Evolutionary conservation across 2,113 vertebrate genomes (phyloP).

Genomic region (Seriola quinqueradiata): DNA sequence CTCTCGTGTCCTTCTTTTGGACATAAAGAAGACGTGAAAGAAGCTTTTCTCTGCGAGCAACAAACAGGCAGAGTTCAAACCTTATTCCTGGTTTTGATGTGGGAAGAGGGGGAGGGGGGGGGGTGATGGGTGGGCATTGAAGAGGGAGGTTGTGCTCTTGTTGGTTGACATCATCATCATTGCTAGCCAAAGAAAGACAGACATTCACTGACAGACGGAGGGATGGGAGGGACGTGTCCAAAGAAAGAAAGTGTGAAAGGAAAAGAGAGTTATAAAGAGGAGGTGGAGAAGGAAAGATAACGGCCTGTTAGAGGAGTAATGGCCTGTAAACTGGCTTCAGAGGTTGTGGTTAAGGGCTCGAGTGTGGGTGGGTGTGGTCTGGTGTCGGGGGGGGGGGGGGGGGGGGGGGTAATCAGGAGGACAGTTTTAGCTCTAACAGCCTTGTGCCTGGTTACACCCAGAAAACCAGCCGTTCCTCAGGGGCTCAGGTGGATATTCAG

Average conservation of each 20-base stretch:
- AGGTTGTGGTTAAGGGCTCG: constrained; percentile 6
- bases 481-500: neutral
- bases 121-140: neutral
- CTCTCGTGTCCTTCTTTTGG: constrained; percentile 18
- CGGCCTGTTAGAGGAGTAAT: constrained; percentile 15
- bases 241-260: neutral
- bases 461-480: constrained; percentile 31
- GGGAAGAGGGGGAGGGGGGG: neutral
- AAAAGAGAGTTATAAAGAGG: neutral
- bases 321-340: constrained; percentile 1
- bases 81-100: constrained; percentile 37
- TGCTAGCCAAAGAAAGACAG: neutral
- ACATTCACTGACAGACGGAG: neutral
- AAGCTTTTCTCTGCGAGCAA: constrained; percentile 37
- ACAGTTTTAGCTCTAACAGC: constrained; percentile 37
- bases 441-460: constrained; percentile 43
- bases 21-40: constrained; percentile 44
- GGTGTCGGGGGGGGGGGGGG: neutral
- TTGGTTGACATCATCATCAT: constrained; percentile 22
- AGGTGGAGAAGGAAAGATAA: constrained; percentile 1
- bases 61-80: constrained; percentile 44
- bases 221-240: neutral
- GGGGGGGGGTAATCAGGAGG: constrained; percentile 33
- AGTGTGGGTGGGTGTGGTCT: constrained; percentile 6
- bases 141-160: constrained; percentile 23